phyloP scores from a whole-genome alignment of 2,797 vertebrate genomes.

The Peromyscus nudipes region DNA sequence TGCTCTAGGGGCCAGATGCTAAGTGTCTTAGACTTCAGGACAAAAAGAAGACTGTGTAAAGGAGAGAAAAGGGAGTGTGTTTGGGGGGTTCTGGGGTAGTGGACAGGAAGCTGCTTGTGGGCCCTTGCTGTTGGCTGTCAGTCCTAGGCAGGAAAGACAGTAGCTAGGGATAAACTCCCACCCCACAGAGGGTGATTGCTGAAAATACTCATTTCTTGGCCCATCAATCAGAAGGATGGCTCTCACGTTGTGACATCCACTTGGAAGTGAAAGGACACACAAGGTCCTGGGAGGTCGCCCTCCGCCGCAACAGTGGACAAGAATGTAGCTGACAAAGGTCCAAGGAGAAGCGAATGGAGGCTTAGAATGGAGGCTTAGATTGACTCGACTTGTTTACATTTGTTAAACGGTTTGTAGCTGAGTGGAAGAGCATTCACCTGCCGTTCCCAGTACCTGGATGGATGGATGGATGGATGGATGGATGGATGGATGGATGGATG shows the following conservation, averaged over 20 bases:
- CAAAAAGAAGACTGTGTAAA: background rate
- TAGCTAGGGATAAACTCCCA: background rate
- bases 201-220: conserved; percentile 69
- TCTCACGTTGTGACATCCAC: background rate
- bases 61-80: background rate
- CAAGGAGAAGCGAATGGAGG: background rate
- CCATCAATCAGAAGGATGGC: background rate
- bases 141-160: background rate
- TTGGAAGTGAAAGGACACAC: background rate
- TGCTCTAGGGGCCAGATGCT: no score
- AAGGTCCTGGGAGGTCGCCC: background rate
- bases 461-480: background rate
- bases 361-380: no score
- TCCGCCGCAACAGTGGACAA: background rate
- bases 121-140: conserved; percentile 58
- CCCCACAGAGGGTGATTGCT: background rate
- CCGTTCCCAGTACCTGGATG: background rate
- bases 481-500: no score
- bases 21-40: no score
- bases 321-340: background rate
- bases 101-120: conserved; percentile 29
- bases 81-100: background rate
- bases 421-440: background rate
- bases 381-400: background rate
- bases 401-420: background rate